A percentile compares a stretch with the other conserved stretches of the same genome.
These are phyloP conservation scores for Drosophila neocordata DNA, from an alignment of 1,140 invertebrate species.

Conservation along the genomic window DNA sequence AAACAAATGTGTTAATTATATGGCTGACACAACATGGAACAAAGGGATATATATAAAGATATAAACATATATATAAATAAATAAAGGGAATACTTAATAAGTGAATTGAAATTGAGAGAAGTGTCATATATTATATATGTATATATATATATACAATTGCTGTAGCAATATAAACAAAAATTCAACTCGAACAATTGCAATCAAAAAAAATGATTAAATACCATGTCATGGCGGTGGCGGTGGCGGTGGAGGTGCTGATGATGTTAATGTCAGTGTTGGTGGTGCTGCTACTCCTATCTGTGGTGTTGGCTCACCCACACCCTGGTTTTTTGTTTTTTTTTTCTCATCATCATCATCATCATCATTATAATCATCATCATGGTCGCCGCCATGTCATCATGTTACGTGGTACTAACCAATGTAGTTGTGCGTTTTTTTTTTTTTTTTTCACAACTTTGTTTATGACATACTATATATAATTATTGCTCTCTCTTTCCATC, in stretches of 20 bases:
- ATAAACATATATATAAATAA: not conserved
- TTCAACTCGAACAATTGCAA: conserved; percentile 1
- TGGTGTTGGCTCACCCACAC: conserved; percentile 7
- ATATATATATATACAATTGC: not conserved
- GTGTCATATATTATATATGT: not conserved
- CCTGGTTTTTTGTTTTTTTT: not conserved
- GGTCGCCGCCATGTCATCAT: conserved; percentile 37
- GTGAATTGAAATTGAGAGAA: conserved; percentile 9
- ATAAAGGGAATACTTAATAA: conserved; percentile 5
- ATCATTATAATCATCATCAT: conserved; percentile 31
- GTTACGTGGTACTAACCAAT: conserved; percentile 6
- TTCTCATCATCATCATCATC: conserved; percentile 14
- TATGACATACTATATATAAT: conserved; percentile 12
- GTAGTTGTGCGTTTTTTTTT: conserved; percentile 11
- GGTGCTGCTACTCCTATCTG: not conserved
- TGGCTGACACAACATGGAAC: not conserved
- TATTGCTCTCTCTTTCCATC: not conserved
- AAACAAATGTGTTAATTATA: conserved; percentile 8
- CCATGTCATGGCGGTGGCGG: conserved; percentile 5
- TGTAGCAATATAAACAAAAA: conserved; percentile 3
- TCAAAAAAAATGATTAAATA: conserved; percentile 12
- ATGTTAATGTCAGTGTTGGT: no score
- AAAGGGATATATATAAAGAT: not conserved
- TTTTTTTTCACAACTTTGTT: conserved; percentile 8
- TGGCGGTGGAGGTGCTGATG: not conserved